Evolutionary conservation across 1,140 invertebrate species (phyloP), one percentile per base, ranked within the genome.

Genomic region (Bombus polaris): DNA sequence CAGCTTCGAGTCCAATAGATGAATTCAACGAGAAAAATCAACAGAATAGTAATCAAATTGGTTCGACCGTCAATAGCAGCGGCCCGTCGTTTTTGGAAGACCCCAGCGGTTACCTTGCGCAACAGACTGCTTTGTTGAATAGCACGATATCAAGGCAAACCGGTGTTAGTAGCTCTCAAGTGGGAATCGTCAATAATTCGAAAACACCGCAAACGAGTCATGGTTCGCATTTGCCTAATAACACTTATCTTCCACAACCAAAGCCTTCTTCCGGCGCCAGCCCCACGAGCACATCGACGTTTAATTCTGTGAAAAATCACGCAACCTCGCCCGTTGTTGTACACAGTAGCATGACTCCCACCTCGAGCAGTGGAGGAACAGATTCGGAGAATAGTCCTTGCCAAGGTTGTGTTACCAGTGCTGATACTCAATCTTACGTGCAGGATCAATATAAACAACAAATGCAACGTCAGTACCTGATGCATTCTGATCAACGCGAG

Each of bases 51-150:
- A 94, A 74, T 88, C 93, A 92, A 91, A 93, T 92, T 78, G 93
- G 92, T 28, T 92, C 92, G 8, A 93, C 89, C 0, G 91, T 92
- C 10, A 94, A 86, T 81, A 94, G 93, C 88, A 94, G 94, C n/a
- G 95, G 95, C 84, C 97, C 97, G 3, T 97, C 97, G 62, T 98
- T 98, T 91, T 97, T 98, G 95, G 98, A 98, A 88, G 98, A 99
- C 94, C 98, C 98, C 0, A 98, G 97, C 92, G 98, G 97, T 9
- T 98, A 98, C 95, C 94, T 98, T 80, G 97, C 98, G 10, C 98
- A 98, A 91, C 98, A 98, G 92, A 98, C 98, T 3, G 97, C 97
- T 44, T 92, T 98, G 82, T 91, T 98, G 44, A 98, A 98, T 89
- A 98, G 97, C 92, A 98, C 97, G 18, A 98, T 98, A 93, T 97